phyloP scores from a whole-genome alignment of 2,113 vertebrate species.

The Pedetes capensis region DNA sequence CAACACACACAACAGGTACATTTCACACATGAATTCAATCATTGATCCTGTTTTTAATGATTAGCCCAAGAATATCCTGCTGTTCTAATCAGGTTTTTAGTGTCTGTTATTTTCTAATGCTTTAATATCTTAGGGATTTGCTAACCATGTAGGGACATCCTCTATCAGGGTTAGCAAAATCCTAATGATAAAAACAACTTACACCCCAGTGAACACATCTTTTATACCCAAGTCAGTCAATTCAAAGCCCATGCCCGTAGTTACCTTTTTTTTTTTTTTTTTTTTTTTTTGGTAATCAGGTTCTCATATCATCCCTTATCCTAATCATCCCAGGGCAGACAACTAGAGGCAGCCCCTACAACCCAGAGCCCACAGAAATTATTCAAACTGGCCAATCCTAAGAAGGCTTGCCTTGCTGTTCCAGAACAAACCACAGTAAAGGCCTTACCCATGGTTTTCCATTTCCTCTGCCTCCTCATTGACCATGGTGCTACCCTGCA shows the following conservation, averaged over 20 bases:
- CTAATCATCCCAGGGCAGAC: neutral
- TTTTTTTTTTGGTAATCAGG: too few species aligned
- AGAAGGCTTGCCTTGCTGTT: neutral
- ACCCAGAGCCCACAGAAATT: neutral
- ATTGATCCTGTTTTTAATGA: neutral
- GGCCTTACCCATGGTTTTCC: neutral
- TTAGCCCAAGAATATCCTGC: neutral
- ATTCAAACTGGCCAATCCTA: neutral
- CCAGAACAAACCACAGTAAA: neutral
- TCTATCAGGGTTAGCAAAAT: neutral
- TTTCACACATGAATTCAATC: neutral
- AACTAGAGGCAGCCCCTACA: neutral
- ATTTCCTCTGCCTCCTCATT: neutral
- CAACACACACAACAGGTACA: neutral
- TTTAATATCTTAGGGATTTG: neutral
- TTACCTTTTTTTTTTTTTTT: neutral
- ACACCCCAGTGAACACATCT: neutral
- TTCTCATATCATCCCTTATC: neutral
- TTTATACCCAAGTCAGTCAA: neutral
- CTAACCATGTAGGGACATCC: neutral
- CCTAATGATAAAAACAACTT: neutral
- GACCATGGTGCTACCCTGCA: neutral
- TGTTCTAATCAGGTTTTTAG: neutral
- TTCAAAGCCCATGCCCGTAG: neutral
- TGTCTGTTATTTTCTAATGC: slow-evolving; percentile 10